Evolutionary conservation across 2,113 vertebrate genomes (phyloP).

Genomic region (Herpetotheres cachinnans): DNA sequence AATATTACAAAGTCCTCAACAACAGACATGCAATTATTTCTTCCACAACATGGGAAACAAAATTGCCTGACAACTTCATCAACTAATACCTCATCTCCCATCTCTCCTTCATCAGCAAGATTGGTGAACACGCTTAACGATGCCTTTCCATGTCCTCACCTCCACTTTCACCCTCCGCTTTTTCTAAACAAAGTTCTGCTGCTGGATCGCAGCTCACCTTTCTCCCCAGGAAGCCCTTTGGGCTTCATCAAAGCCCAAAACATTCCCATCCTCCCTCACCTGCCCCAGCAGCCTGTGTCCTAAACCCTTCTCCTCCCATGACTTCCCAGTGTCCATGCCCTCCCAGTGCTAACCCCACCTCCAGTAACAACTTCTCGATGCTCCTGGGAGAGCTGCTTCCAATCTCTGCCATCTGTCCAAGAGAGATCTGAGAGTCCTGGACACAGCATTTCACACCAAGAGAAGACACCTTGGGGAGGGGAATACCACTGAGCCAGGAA

Average conservation of each 20-base stretch:
- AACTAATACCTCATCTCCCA: neutral
- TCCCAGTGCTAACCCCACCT: neutral
- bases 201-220: neutral
- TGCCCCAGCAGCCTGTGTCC: neutral
- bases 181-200: neutral
- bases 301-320: neutral
- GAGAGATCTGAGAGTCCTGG: neutral
- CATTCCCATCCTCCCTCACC: neutral
- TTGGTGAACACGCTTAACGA: neutral
- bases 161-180: neutral
- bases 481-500: neutral
- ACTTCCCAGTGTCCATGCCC: neutral
- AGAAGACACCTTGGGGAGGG: neutral
- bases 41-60: neutral
- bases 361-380: neutral
- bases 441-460: accelerated
- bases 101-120: neutral
- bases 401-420: neutral
- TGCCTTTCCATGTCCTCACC: neutral
- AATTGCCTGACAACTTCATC: neutral
- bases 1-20: neutral
- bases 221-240: neutral
- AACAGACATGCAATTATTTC: neutral
- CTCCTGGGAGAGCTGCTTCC: neutral
- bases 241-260: neutral